Conservation (phyloP, 2,797 vertebrate genomes). For the Microctenopoma steveboyesi region DNA sequence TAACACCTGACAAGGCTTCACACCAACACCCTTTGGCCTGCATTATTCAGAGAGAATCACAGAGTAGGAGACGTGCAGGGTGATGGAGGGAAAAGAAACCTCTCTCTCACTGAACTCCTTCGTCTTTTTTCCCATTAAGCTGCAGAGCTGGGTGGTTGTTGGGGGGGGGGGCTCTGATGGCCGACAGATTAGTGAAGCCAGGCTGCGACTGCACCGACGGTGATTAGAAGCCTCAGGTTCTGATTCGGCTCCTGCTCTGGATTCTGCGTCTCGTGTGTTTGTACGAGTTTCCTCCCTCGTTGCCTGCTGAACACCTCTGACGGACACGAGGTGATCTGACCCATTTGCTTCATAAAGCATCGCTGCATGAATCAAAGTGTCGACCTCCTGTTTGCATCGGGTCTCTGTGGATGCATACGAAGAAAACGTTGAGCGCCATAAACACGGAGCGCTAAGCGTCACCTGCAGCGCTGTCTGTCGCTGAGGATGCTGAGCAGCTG, state of each 20-base stretch:
- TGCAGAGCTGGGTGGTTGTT: not conserved
- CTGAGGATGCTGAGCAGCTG: conserved; percentile 10
- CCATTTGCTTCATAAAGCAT: not conserved
- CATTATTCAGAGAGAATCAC: conserved; percentile 51
- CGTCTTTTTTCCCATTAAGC: not conserved
- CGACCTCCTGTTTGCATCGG: not conserved
- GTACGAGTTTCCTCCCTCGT: not conserved
- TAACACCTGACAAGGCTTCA: conserved; percentile 39
- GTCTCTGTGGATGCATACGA: not conserved
- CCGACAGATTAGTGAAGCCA: not conserved
- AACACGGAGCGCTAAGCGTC: not conserved
- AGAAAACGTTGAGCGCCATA: not conserved
- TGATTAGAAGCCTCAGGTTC: not conserved
- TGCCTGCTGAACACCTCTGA: not conserved
- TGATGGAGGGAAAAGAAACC: conserved; percentile 25
- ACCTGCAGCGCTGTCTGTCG: not conserved
- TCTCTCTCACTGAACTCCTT: not conserved
- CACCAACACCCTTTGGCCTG: conserved; percentile 26
- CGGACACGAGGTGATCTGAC: not conserved
- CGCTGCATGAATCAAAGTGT: not conserved
- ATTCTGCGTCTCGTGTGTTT: not conserved
- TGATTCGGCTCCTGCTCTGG: not conserved
- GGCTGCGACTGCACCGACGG: not conserved
- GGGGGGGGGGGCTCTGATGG: not conserved
- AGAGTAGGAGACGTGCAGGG: conserved; percentile 13